Evolutionary conservation across 2,888 invertebrate genomes (phyloP).

Genomic region (Neoaliturus tenellus): DNA sequence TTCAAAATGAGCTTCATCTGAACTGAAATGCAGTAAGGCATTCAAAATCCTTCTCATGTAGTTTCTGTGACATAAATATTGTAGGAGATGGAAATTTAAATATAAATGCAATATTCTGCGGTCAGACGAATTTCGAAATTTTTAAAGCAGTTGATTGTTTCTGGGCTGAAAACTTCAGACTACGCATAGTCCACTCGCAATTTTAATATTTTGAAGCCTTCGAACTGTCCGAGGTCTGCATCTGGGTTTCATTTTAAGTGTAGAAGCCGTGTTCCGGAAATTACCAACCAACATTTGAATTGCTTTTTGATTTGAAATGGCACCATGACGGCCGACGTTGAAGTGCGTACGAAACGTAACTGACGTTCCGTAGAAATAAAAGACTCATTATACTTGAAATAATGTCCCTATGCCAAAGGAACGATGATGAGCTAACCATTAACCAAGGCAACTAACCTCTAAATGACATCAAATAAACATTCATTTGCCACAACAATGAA

Average conservation of each 20-base stretch:
- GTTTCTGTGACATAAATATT: background rate
- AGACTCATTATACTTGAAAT: conserved; percentile 23
- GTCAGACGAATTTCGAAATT: background rate
- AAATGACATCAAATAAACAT: background rate
- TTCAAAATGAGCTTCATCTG: conserved; percentile 17
- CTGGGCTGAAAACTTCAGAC: background rate
- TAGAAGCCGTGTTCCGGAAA: conserved; percentile 27
- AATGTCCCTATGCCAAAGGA: conserved; percentile 29
- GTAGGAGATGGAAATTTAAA: background rate
- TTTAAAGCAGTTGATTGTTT: background rate
- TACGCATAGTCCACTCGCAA: background rate
- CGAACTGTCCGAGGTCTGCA: conserved; percentile 35
- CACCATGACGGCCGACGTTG: conserved; percentile 27
- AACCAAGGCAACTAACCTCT: background rate
- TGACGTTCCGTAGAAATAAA: conserved; percentile 63
- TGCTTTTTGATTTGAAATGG: conserved; percentile 21
- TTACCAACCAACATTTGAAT: conserved; percentile 28
- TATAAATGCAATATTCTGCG: background rate
- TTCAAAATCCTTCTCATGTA: background rate
- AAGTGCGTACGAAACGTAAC: conserved; percentile 14
- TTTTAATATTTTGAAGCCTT: conserved; percentile 8
- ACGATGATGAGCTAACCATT: conserved; percentile 7
- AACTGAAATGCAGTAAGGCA: background rate
- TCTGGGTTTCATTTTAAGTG: conserved; percentile 32
- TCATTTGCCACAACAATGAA: background rate